These are phyloP conservation scores for Chiloscyllium punctatum DNA, from an alignment of 2,797 vertebrate genomes.

Conservation along the genomic window DNA sequence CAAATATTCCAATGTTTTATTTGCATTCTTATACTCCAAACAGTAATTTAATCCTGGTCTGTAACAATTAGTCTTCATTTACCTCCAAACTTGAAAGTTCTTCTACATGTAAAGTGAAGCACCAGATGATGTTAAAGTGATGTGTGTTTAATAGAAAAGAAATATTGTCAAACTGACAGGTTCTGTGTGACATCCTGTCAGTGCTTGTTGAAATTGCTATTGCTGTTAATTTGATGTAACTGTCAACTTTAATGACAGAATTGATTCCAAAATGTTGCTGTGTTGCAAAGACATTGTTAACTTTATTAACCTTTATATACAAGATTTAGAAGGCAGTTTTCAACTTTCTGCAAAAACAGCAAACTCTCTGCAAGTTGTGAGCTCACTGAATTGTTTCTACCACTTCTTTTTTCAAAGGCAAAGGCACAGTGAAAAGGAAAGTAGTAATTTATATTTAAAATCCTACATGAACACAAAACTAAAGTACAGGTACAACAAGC, in stretches of 20 bases:
- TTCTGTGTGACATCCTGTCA: background rate
- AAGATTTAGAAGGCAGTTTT: background rate
- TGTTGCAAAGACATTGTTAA: background rate
- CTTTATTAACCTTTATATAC: background rate
- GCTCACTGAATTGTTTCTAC: background rate
- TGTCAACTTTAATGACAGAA: background rate
- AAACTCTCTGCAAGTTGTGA: background rate
- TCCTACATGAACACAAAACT: too few relatives aligned
- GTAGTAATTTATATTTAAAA: background rate
- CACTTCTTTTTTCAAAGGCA: background rate
- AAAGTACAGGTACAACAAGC: too few relatives aligned
- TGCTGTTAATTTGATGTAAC: background rate
- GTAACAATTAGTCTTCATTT: background rate
- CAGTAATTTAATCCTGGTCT: background rate
- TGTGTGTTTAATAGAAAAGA: background rate
- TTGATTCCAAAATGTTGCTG: background rate
- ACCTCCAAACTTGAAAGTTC: background rate
- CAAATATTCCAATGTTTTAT: background rate
- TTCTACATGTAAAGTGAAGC: background rate
- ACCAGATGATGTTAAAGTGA: background rate
- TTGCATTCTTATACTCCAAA: background rate
- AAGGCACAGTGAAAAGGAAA: background rate
- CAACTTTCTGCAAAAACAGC: background rate
- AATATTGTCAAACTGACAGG: background rate
- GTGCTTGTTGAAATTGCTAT: background rate